Percentiles rank a stretch among this genome's conserved stretches.
These are phyloP conservation scores for Chouioia cunea DNA, from an alignment of 2,888 invertebrate genomes.

Conservation along the genomic window DNA sequence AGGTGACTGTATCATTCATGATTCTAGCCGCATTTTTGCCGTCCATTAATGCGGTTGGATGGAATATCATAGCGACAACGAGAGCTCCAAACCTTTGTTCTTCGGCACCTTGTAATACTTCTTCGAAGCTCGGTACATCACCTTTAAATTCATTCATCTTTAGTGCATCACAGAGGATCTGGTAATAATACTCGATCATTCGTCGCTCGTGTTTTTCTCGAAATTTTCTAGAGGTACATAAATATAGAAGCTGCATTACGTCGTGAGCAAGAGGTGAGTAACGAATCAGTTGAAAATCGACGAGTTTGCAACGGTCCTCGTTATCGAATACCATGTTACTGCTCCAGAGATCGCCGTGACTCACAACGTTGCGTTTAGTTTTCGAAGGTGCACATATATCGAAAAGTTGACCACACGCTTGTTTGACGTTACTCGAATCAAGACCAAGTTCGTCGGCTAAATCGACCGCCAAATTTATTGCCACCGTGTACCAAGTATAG, in stretches of 20 bases:
- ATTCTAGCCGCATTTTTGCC: conserved; percentile 51
- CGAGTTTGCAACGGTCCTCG: conserved; percentile 17
- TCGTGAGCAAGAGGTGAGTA: conserved; percentile 41
- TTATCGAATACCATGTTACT: conserved; percentile 34
- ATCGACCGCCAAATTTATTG: conserved; percentile 51
- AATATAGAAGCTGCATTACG: conserved; percentile 32
- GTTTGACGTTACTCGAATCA: conserved; percentile 47
- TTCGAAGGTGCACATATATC: conserved; percentile 62
- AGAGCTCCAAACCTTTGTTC: conserved; percentile 60
- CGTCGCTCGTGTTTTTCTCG: conserved; percentile 2
- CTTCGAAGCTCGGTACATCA: conserved; percentile 65
- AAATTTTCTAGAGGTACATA: conserved; percentile 21
- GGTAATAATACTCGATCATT: conserved; percentile 26
- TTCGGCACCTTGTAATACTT: conserved; percentile 56
- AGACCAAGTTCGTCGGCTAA: conserved; percentile 55
- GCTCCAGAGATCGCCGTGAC: conserved; percentile 43
- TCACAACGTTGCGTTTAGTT: conserved; percentile 53
- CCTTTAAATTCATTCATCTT: conserved; percentile 68
- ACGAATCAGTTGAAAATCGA: conserved; percentile 39
- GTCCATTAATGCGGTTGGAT: conserved; percentile 60
- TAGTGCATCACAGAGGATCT: conserved; percentile 37
- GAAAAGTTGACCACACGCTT: conserved; percentile 51
- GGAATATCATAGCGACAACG: conserved; percentile 57
- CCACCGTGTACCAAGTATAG: conserved; percentile 53
- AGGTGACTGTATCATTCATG: conserved; percentile 53